Percentiles rank a stretch among this genome's conserved stretches.
Evolutionary conservation across 2,113 vertebrate genomes (phyloP).

Genomic region (Colius striatus): DNA sequence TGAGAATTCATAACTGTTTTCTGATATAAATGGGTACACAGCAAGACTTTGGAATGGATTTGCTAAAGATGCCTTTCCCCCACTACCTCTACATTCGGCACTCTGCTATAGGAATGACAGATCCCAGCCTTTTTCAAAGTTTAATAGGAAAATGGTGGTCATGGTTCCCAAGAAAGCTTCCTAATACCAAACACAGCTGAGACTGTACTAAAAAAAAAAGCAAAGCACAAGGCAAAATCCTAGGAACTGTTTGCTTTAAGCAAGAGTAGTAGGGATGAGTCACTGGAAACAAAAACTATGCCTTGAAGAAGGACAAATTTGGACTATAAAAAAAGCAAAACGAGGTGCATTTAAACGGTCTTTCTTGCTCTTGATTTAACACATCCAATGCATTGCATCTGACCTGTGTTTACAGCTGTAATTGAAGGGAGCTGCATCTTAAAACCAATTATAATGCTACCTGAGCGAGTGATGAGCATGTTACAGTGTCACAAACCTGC

Average conservation of each 20-base stretch:
- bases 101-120: background rate
- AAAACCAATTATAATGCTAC: background rate
- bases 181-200: background rate
- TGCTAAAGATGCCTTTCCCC: background rate
- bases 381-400: background rate
- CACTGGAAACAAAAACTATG: background rate
- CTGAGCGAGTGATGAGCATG: background rate
- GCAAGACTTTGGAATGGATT: background rate
- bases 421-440: slow-evolving; percentile 1
- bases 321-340: background rate
- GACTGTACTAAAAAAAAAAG: background rate
- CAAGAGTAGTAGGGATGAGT: background rate
- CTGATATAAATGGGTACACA: background rate
- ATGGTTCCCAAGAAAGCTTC: background rate
- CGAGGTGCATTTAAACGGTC: background rate
- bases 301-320: slow-evolving; percentile 17
- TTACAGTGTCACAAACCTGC: background rate
- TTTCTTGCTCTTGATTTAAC: background rate
- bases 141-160: background rate
- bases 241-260: background rate
- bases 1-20: background rate
- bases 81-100: background rate
- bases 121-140: background rate
- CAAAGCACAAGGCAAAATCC: background rate
- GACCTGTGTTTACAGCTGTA: background rate